Conservation (phyloP, 2,797 vertebrate species). For the Catharus ustulatus region DNA sequence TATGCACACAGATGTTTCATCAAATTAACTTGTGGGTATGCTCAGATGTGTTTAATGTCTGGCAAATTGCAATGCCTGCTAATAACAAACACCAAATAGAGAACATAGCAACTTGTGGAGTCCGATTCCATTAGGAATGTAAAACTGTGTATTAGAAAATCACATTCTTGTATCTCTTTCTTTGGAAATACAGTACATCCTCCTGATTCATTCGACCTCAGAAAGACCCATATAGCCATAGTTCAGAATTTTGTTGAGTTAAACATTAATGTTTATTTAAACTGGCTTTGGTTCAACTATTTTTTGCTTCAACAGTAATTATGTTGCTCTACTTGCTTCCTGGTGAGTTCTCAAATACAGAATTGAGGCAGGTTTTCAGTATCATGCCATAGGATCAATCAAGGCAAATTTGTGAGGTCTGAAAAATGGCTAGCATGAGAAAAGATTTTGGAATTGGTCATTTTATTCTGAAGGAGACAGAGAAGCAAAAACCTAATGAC, state of each 20-base stretch:
- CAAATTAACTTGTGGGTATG: conserved; percentile 1
- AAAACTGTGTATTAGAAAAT: neutral
- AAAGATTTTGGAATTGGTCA: neutral
- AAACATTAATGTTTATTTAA: neutral
- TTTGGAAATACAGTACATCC: neutral
- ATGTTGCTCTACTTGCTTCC: neutral
- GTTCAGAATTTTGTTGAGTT: neutral
- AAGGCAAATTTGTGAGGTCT: neutral
- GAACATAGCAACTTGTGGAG: conserved; percentile 17
- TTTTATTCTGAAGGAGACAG: neutral
- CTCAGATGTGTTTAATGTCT: neutral
- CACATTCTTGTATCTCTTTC: conserved; percentile 8
- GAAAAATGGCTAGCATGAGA: neutral
- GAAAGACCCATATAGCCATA: neutral
- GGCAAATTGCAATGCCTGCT: conserved; percentile 21
- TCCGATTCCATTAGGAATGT: neutral
- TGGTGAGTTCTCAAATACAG: neutral
- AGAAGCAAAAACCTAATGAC: neutral
- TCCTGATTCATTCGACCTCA: conserved; percentile 11
- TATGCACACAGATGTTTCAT: conserved; percentile 34
- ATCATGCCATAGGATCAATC: neutral
- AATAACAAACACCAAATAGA: conserved; percentile 37
- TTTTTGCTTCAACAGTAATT: conserved; percentile 4
- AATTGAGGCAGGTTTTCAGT: neutral
- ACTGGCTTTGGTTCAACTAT: neutral